These are phyloP conservation scores for Anolis sagrei DNA, from an alignment of 2,113 vertebrate species.

Conservation along the genomic window DNA sequence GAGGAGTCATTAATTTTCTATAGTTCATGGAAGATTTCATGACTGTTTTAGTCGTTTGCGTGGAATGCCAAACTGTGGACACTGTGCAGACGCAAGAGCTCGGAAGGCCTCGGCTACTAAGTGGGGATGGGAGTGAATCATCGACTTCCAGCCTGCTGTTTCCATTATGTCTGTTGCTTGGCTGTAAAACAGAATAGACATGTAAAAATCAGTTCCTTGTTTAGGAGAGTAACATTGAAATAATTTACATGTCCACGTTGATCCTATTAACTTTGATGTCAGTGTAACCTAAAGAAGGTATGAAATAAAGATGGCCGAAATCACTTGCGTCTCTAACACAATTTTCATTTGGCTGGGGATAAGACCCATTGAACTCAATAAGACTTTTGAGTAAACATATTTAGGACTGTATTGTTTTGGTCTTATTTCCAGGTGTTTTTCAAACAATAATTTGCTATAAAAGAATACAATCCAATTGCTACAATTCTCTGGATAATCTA, in stretches of 20 bases:
- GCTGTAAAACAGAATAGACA: slow-evolving; percentile 83
- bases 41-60: slow-evolving; percentile 98
- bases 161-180: slow-evolving; percentile 97
- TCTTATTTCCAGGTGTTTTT: background rate
- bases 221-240: background rate
- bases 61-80: slow-evolving; percentile 95
- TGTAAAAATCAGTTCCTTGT: slow-evolving; percentile 48
- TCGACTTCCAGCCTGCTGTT: slow-evolving; percentile 98
- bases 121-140: slow-evolving; percentile 99
- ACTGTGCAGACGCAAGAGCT: slow-evolving; percentile 95
- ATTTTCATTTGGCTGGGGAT: background rate
- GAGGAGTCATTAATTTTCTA: slow-evolving; percentile 81
- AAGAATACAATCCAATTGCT: background rate
- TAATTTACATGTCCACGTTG: too few relatives aligned
- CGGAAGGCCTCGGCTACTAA: slow-evolving; percentile 98
- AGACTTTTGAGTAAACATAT: background rate
- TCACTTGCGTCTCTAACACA: background rate
- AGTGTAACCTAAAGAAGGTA: background rate
- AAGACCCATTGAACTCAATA: background rate
- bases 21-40: slow-evolving; percentile 83
- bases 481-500: background rate
- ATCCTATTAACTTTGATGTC: background rate
- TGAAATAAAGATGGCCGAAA: background rate
- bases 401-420: background rate
- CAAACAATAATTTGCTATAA: background rate